These are phyloP conservation scores for Rhagonycha lutea DNA, from an alignment of 2,888 invertebrate genomes.

Conservation along the genomic window DNA sequence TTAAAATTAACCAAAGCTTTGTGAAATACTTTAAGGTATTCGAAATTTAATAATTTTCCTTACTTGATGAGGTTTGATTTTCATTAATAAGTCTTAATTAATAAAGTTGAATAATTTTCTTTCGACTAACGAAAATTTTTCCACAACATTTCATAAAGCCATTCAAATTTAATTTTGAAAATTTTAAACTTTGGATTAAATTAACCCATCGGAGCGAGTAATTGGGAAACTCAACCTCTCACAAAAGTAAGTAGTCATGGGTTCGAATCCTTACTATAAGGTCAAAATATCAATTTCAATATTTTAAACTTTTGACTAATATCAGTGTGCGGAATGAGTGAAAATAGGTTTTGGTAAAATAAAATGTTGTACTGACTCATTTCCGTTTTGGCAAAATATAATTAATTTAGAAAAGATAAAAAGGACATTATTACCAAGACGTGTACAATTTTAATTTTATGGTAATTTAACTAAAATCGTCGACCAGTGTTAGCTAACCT, in stretches of 20 bases:
- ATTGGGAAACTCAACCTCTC: not conserved
- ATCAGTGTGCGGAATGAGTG: not conserved
- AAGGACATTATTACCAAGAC: not conserved
- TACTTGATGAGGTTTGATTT: not conserved
- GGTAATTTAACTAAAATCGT: not conserved
- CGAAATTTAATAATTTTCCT: not conserved
- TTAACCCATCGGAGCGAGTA: not conserved
- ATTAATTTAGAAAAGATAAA: not conserved
- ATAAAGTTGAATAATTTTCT: not conserved
- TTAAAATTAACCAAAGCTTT: not conserved
- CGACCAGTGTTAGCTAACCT: no score
- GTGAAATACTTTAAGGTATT: not conserved
- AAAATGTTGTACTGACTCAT: not conserved
- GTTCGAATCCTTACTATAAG: not conserved
- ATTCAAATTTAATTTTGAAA: not conserved
- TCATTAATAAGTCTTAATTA: not conserved
- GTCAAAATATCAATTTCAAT: not conserved
- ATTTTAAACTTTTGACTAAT: not conserved
- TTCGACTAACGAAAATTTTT: not conserved
- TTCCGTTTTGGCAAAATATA: not conserved
- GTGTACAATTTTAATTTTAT: not conserved
- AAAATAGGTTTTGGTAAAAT: not conserved
- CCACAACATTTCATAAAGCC: no score
- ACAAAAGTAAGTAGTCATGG: not conserved
- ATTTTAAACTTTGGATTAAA: not conserved